Evolutionary conservation across 2,797 vertebrate species (phyloP).

Genomic region (Epinephelus malabaricus): DNA sequence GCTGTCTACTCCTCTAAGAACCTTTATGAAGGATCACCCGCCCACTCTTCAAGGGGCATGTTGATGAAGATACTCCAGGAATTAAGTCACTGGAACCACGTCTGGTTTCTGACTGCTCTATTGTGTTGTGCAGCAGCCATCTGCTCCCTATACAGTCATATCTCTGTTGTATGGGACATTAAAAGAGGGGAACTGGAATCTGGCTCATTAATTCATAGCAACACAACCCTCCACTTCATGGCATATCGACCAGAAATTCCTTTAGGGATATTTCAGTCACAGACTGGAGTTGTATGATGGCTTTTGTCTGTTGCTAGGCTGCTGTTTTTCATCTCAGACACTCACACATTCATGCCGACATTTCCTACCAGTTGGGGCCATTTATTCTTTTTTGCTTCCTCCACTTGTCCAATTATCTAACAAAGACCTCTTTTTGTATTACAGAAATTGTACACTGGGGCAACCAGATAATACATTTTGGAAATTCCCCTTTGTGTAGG

Average conservation of each 20-base stretch:
- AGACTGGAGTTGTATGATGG: slow-evolving; percentile 70
- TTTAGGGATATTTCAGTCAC: slow-evolving; percentile 65
- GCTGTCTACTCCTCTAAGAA: slow-evolving; percentile 38
- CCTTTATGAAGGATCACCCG: slow-evolving; percentile 40
- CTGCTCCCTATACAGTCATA: slow-evolving; percentile 79
- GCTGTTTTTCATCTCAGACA: slow-evolving; percentile 69
- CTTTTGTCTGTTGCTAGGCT: slow-evolving; percentile 78
- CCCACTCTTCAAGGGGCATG: slow-evolving; percentile 42
- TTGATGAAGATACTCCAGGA: slow-evolving; percentile 68
- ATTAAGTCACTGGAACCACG: slow-evolving; percentile 78
- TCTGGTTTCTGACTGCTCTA: slow-evolving; percentile 77
- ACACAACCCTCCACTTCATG: slow-evolving; percentile 71
- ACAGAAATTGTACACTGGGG: slow-evolving; percentile 39
- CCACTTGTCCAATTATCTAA: slow-evolving; percentile 65
- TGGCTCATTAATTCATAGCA: slow-evolving; percentile 75
- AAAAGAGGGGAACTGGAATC: slow-evolving; percentile 67
- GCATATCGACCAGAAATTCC: slow-evolving; percentile 71
- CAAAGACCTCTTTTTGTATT: slow-evolving; percentile 65
- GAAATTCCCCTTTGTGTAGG: slow-evolving; percentile 59
- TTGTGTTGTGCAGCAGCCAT: slow-evolving; percentile 79
- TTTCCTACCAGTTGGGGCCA: slow-evolving; percentile 49
- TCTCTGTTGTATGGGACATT: slow-evolving; percentile 75
- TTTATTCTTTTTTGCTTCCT: slow-evolving; percentile 66
- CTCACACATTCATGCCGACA: slow-evolving; percentile 57
- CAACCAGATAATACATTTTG: slow-evolving; percentile 41